Evolutionary conservation across 2,113 vertebrate species (phyloP).

Genomic region (Phyllopteryx taeniolatus): DNA sequence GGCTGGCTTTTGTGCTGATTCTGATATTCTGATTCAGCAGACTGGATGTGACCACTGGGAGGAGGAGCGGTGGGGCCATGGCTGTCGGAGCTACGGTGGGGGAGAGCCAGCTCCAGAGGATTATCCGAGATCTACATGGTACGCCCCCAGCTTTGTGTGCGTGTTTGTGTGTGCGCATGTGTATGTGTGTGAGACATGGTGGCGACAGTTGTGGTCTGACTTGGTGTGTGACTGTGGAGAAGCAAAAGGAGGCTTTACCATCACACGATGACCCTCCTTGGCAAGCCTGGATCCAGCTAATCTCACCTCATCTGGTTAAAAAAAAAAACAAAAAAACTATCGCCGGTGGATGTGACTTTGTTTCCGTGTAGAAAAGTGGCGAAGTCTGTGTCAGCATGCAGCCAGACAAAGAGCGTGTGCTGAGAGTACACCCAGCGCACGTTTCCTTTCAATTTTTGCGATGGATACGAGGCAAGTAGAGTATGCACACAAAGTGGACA

Average conservation of each 20-base stretch:
- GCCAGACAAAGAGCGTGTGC: constrained; percentile 30
- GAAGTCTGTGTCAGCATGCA: constrained; percentile 46
- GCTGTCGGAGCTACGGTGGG: constrained; percentile 69
- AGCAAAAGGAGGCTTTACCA: constrained; percentile 14
- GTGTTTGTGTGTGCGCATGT: constrained; percentile 23
- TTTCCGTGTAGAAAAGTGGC: constrained; percentile 28
- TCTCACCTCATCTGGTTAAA: neutral
- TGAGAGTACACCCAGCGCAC: constrained; percentile 45
- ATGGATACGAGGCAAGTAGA: constrained; percentile 63
- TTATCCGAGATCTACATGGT: constrained; percentile 93
- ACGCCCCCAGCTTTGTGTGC: constrained; percentile 43
- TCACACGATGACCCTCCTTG: constrained; percentile 10
- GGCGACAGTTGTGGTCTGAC: constrained; percentile 18
- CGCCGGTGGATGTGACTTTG: constrained; percentile 10
- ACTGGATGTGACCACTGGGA: constrained; percentile 61
- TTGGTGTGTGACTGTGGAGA: constrained; percentile 18
- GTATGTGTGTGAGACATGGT: constrained; percentile 6
- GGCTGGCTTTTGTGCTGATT: constrained; percentile 38
- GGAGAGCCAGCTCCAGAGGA: constrained; percentile 90
- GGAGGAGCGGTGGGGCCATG: constrained; percentile 71
- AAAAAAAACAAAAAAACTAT: neutral
- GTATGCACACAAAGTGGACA: neutral
- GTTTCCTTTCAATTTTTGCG: constrained; percentile 61
- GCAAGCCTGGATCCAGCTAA: constrained; percentile 4
- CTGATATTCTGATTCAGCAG: constrained; percentile 69